A percentile compares a stretch with the other conserved stretches of the same genome.
phyloP scores from a whole-genome alignment of 2,888 invertebrate genomes.

The Polyploca ridens region DNA sequence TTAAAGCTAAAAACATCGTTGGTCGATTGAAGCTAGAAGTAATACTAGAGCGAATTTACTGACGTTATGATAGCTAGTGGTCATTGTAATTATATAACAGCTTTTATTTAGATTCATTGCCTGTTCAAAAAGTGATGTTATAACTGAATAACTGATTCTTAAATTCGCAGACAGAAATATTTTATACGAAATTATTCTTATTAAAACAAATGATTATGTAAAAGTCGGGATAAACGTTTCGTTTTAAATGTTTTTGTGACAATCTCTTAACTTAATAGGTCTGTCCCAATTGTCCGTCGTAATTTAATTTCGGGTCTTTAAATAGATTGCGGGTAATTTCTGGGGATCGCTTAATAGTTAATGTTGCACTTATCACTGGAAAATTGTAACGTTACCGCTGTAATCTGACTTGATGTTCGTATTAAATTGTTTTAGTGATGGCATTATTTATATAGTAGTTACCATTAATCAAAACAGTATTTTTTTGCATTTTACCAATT shows the following conservation, averaged over 20 bases:
- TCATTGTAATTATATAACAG: background rate
- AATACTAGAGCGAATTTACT: too few relatives aligned
- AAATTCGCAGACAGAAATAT: background rate
- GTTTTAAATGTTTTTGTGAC: conserved; percentile 36
- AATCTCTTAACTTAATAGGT: conserved; percentile 42
- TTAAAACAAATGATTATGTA: conserved; percentile 1
- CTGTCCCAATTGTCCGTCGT: conserved; percentile 36
- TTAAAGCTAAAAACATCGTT: background rate
- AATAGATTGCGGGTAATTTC: conserved; percentile 43
- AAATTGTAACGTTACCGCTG: background rate
- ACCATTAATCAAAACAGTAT: too few relatives aligned
- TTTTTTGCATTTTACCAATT: too few relatives aligned
- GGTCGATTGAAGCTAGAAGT: background rate
- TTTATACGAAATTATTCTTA: background rate
- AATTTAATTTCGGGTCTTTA: conserved; percentile 45
- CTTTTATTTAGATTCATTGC: background rate
- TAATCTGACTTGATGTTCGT: background rate
- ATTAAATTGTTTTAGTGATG: background rate
- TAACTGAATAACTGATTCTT: background rate
- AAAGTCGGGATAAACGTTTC: conserved; percentile 18
- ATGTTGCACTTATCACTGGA: conserved; percentile 29
- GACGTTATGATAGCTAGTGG: too few relatives aligned
- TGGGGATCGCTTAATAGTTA: conserved; percentile 33
- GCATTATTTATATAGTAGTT: too few relatives aligned
- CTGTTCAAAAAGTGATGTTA: background rate